A percentile compares a stretch with the other conserved stretches of the same genome.
Evolutionary conservation across 2,113 vertebrate genomes (phyloP).

Genomic region (Prunella himalayana): DNA sequence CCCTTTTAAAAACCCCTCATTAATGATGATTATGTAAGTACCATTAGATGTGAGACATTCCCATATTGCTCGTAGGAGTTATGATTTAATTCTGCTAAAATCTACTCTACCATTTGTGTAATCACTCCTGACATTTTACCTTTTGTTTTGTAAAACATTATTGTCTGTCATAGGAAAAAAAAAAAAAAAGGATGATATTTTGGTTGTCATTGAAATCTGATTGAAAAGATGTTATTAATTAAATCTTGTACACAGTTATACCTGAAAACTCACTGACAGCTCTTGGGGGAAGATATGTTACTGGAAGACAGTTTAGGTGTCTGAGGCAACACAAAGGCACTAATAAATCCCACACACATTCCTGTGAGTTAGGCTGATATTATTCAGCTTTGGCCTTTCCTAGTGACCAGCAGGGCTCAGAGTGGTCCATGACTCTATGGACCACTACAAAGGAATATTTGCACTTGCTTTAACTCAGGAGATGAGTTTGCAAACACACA

Average conservation of each 20-base stretch:
- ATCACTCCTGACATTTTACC: conserved; percentile 10
- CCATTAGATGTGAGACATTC: background rate
- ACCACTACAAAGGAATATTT: background rate
- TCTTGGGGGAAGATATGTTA: background rate
- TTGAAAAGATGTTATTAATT: conserved; percentile 17
- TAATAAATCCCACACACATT: background rate
- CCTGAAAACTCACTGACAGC: background rate
- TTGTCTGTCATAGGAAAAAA: background rate
- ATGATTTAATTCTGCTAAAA: conserved; percentile 17
- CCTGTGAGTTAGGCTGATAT: background rate
- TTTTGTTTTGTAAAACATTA: conserved; percentile 13
- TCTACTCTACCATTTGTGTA: background rate
- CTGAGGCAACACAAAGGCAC: background rate
- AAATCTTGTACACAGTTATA: background rate
- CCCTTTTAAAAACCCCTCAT: background rate
- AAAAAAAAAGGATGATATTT: background rate
- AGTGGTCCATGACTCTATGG: background rate
- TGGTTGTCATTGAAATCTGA: background rate
- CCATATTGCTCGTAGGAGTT: background rate
- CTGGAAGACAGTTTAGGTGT: background rate
- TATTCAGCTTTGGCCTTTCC: background rate
- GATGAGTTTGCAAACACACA: background rate
- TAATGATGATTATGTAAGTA: conserved; percentile 20
- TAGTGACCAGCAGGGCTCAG: background rate
- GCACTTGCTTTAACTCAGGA: background rate